These are phyloP conservation scores for Galeopterus variegatus DNA, from an alignment of 2,113 vertebrate genomes.

Conservation along the genomic window DNA sequence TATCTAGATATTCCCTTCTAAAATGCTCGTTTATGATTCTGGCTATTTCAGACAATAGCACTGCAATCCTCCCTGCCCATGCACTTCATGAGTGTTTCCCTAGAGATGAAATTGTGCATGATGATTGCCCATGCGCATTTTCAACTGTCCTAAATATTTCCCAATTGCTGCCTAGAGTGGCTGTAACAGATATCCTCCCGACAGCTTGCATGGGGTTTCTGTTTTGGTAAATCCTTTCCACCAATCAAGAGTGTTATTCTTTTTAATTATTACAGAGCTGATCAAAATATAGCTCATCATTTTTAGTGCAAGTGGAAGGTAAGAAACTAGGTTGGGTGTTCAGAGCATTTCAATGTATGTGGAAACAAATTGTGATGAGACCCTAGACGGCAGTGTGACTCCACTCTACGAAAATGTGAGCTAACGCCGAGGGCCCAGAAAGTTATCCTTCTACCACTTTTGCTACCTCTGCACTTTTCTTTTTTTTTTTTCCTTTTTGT, in stretches of 20 bases:
- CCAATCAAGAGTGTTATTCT: not conserved
- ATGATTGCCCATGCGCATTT: not conserved
- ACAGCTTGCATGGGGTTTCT: not conserved
- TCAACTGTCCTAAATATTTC: too few relatives aligned
- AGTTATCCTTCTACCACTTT: not conserved
- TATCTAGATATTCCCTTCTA: not conserved
- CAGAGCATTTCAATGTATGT: not conserved
- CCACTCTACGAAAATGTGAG: not conserved
- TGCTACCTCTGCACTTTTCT: not conserved
- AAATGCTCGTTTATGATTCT: not conserved
- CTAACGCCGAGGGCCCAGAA: not conserved
- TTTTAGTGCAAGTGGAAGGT: not conserved
- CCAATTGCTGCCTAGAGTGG: not conserved
- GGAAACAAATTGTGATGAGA: not conserved
- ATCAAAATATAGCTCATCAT: not conserved
- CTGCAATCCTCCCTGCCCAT: fast-evolving
- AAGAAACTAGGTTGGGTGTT: not conserved
- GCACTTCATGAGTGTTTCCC: not conserved
- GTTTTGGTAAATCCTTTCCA: not conserved
- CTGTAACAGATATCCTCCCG: not conserved
- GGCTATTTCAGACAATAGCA: not conserved
- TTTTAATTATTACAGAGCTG: not conserved
- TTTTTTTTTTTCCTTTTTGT: too few relatives aligned
- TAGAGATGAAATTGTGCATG: fast-evolving
- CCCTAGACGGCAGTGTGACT: not conserved